phyloP scores from a whole-genome alignment of 2,888 invertebrate species.

The Drosophila parthenogenetica region DNA sequence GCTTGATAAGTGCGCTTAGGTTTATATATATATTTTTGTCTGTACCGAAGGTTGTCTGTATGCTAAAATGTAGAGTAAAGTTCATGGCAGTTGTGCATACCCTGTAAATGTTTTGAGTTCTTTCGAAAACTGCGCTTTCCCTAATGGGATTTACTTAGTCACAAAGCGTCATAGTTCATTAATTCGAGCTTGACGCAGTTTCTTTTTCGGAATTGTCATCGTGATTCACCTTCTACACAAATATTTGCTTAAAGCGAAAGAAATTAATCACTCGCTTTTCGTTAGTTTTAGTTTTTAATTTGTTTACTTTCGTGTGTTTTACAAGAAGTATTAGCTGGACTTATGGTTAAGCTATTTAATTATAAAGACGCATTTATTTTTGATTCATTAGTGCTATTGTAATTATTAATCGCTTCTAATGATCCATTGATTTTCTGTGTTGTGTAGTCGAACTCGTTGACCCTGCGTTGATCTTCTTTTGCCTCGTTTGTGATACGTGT shows the following conservation, averaged over 20 bases:
- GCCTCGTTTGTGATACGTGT: constrained; percentile 12
- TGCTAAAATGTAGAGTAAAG: constrained; percentile 53
- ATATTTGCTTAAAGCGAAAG: constrained; percentile 17
- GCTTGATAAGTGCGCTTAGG: constrained; percentile 39
- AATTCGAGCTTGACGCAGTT: constrained; percentile 9
- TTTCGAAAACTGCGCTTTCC: background rate
- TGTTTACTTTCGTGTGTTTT: background rate
- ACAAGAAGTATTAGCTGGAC: background rate
- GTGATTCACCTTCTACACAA: constrained; percentile 45
- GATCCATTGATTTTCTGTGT: background rate
- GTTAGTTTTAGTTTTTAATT: background rate
- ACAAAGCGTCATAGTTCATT: constrained; percentile 15
- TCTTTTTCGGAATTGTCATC: constrained; percentile 26
- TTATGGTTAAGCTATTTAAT: background rate
- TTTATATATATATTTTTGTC: constrained; percentile 10
- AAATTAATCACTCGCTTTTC: constrained; percentile 40
- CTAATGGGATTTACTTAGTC: constrained; percentile 33
- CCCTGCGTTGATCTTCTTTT: constrained; percentile 35
- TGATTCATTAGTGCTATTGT: constrained; percentile 10
- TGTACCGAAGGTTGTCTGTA: constrained; percentile 40
- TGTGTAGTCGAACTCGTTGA: constrained; percentile 12
- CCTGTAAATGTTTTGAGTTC: background rate
- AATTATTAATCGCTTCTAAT: constrained; percentile 6
- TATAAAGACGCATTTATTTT: background rate
- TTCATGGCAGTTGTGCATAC: constrained; percentile 39